Evolutionary conservation across 2,888 invertebrate species (phyloP).

Genomic region (Notocelia uddmanniana): DNA sequence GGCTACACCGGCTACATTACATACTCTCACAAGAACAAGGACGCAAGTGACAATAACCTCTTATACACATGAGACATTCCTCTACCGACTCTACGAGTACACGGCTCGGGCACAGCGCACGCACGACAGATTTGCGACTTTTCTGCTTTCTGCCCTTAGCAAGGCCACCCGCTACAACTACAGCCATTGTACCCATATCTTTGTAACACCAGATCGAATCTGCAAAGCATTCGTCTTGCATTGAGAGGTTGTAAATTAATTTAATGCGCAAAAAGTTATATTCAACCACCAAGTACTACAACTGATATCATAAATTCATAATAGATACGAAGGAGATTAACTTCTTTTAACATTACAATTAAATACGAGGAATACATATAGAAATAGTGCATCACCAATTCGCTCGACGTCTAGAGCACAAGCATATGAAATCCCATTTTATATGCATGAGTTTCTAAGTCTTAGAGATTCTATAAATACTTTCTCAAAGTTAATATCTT

Average conservation of each 20-base stretch:
- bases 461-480: too few relatives aligned
- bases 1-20: conserved; percentile 46
- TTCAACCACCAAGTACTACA: background rate
- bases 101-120: conserved; percentile 49
- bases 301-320: background rate
- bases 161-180: conserved; percentile 54
- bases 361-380: background rate
- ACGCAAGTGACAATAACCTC: background rate
- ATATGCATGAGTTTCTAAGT: too few relatives aligned
- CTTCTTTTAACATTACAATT: background rate
- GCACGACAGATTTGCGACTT: conserved; percentile 61
- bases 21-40: background rate
- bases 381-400: background rate
- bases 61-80: conserved; percentile 1
- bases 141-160: conserved; percentile 54
- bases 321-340: conserved; percentile 6
- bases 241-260: conserved; percentile 38
- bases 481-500: too few relatives aligned
- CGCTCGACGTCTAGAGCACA: too few relatives aligned
- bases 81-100: conserved; percentile 15
- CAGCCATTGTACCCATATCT: conserved; percentile 48
- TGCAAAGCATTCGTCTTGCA: conserved; percentile 34
- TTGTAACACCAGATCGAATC: conserved; percentile 40
- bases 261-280: conserved; percentile 26
- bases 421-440: too few relatives aligned